Evolutionary conservation across 2,888 invertebrate genomes (phyloP), one percentile per base, ranked within the genome.

Genomic region (Hyppa rectilinea): DNA sequence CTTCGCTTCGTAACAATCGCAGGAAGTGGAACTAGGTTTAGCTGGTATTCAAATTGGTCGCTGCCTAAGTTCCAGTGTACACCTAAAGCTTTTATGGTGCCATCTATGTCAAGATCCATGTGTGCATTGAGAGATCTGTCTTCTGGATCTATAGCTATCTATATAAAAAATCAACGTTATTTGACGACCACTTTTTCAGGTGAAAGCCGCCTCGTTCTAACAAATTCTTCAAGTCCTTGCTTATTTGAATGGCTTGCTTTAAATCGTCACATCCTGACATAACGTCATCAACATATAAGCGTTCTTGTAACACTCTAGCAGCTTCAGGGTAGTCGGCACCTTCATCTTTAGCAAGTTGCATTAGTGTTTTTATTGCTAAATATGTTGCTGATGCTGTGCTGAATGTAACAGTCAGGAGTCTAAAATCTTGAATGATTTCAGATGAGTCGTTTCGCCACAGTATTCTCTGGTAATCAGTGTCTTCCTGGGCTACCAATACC

Each of bases 401-500:
- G 36, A 71, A 78, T 0, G 74, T 75, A 4, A 81, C 76, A 17
- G 74, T 81, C 12, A 62, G 53, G 47, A 81, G 36, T 56, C 64
- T 55, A 31, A 64, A 76, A 36, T 65, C 68, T 65, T 81, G 47
- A 2, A 71, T 62, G n/a, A 53, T 43, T 29, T 71, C 50, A 29
- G 55, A 50, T 0, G 36, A 36, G 43, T 61, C n/a, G 6, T 62
- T 53, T 58, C 58, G 6, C 74, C 62, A 66, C 10, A 66, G 17
- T 12, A 76, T 72, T n/a, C 71, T 62, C 26, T 81, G 77, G 34
- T 67, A 71, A 52, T 60, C 52, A 17, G 45, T 23, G 23, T 88
- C 82, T 55, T 82, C 73, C 7, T 76, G 62, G 26, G 53, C 12
- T 10, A 87, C 70, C 29, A 72, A 55, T 23, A 88, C 74, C 78